Conservation (phyloP, 2,888 invertebrate genomes). For the Nemurella pictetii region DNA sequence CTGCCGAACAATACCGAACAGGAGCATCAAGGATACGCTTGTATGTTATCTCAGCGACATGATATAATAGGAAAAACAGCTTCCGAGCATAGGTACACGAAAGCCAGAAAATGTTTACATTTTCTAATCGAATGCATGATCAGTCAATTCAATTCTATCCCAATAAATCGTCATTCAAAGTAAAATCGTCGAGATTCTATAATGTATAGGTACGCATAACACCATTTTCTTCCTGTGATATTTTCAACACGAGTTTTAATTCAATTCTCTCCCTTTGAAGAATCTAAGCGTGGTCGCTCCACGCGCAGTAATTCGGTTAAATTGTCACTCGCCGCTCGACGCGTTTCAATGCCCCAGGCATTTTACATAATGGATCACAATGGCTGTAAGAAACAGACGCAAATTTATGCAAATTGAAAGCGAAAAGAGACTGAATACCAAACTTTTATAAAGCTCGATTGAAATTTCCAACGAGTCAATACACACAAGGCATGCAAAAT, state of each 20-base stretch:
- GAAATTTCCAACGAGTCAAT: neutral
- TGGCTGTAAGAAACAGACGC: conserved; percentile 29
- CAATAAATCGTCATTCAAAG: neutral
- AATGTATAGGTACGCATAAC: neutral
- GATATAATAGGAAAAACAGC: no score
- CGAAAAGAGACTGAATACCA: conserved; percentile 30
- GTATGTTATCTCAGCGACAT: no score
- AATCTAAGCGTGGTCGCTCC: conserved; percentile 30
- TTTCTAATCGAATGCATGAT: neutral
- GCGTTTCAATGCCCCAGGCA: conserved; percentile 29
- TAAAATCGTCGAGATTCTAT: neutral
- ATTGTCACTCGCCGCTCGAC: conserved; percentile 25
- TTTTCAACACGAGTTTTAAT: conserved; percentile 20
- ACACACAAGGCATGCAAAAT: neutral
- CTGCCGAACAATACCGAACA: no score
- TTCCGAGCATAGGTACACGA: neutral
- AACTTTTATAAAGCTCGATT: conserved; percentile 8
- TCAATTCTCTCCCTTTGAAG: conserved; percentile 25
- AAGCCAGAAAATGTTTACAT: neutral
- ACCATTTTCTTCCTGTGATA: neutral
- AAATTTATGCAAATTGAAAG: conserved; percentile 33
- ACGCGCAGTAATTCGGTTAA: conserved; percentile 26
- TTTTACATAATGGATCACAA: conserved; percentile 32
- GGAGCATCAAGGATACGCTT: no score
- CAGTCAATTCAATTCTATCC: neutral